Evolutionary conservation across 2,113 vertebrate species (phyloP), one percentile per base, ranked within the genome.

Genomic region (Mystacornis crossleyi): DNA sequence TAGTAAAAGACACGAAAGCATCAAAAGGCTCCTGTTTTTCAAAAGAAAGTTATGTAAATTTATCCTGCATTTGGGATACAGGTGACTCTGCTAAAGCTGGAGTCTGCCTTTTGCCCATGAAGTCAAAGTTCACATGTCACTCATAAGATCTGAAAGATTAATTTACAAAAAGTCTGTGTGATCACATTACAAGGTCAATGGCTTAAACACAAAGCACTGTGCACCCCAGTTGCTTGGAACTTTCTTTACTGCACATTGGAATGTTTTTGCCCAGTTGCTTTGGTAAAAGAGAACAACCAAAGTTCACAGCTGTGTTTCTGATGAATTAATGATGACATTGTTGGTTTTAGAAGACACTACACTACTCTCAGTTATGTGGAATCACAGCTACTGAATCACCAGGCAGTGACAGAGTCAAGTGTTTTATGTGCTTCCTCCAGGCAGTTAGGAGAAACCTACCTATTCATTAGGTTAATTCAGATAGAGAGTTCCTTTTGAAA

Each of bases 241-340:
- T 78, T 90, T 71, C 81, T 91, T 75, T 93, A 73, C 24, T n/a
- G 48, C 91, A 85, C 66, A 47, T 16, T 89, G 95, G 93, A 93
- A 93, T 94, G 84, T 81, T 95, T 95, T 94, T 96, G 74, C 72
- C 89, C 2, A 2, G 38, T 85, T 91, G 64, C 72, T 81, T 92
- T 87, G 65, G 58, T 47, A 72, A 94, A 93, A 94, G 71, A 77
- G 64, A 90, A 92, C 67, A 90, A 53, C 36, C 58, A 40, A 78
- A 93, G 94, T 69, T 90, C 92, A 86, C 45, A 96, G 71, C 67
- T 93, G 77, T 80, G 85, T 54, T 96, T 94, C 84, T 96, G 94
- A 95, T 61, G 57, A 94, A 97, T 96, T 97, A 85, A 86, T 86
- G 75, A 88, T 93, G 93, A 96, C 95, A 96, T 38, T 93, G 89